A percentile compares a stretch with the other conserved stretches of the same genome.
These are phyloP conservation scores for Bergia sp. DNA, from an alignment of 92 coral and sea anemone genomes.

Conservation along the genomic window DNA sequence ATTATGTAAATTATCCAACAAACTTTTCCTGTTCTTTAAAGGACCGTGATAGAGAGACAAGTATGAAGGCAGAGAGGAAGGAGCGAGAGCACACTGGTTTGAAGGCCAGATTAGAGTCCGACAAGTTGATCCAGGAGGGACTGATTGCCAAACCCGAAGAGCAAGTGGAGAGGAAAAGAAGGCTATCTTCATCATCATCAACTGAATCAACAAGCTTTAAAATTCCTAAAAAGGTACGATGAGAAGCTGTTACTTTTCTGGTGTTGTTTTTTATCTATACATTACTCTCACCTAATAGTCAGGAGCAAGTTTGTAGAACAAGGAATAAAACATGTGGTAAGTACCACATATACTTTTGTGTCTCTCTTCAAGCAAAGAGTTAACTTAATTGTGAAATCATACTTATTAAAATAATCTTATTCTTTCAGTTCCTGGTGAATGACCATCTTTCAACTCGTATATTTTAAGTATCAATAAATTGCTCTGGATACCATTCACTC, in stretches of 20 bases:
- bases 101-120: conserved; percentile 35
- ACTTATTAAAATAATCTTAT: too few relatives aligned
- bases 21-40: neutral
- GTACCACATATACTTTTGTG: too few relatives aligned
- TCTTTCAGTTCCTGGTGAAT: too few relatives aligned
- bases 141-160: conserved; percentile 38
- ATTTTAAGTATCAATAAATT: too few relatives aligned
- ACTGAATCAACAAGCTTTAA: conserved; percentile 64
- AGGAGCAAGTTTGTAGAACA: too few relatives aligned
- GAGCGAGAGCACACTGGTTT: conserved; percentile 21
- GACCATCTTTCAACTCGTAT: too few relatives aligned
- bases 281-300: too few relatives aligned
- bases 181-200: conserved; percentile 18
- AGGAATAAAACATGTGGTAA: too few relatives aligned
- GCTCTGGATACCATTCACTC: too few relatives aligned
- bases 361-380: too few relatives aligned
- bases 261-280: too few relatives aligned
- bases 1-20: neutral
- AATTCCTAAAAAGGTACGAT: conserved; percentile 51
- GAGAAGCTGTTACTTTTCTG: neutral
- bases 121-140: conserved; percentile 48
- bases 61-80: conserved; percentile 20
- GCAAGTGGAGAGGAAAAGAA: conserved; percentile 50
- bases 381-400: too few relatives aligned
- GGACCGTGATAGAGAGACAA: conserved; percentile 14